Percentiles rank a stretch among this genome's conserved stretches.
Evolutionary conservation across 2,888 invertebrate genomes (phyloP).

Genomic region (Diploptera punctata): DNA sequence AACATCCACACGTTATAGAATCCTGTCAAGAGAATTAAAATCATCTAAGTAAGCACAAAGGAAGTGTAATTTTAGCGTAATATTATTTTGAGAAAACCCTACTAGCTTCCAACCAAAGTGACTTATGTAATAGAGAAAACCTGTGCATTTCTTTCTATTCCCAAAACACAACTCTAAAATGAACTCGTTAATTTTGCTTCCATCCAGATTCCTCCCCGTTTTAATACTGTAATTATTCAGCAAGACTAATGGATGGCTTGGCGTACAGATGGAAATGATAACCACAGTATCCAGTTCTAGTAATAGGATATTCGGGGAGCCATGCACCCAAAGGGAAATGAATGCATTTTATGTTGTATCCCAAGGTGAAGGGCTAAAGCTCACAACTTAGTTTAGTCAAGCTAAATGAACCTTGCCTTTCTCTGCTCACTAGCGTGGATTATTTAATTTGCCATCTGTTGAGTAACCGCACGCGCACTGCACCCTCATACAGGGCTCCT

Average conservation of each 20-base stretch:
- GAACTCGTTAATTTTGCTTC: conserved; percentile 6
- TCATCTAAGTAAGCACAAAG: neutral
- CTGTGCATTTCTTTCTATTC: neutral
- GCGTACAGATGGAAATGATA: neutral
- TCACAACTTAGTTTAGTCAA: neutral
- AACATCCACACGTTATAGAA: no score
- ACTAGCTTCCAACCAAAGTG: neutral
- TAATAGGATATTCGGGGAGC: neutral
- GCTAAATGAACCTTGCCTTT: conserved; percentile 3
- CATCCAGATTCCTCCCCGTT: neutral
- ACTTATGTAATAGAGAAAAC: conserved; percentile 1
- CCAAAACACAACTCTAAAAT: conserved; percentile 5
- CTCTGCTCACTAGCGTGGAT: conserved; percentile 26
- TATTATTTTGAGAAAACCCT: neutral
- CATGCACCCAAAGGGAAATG: neutral
- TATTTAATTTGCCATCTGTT: conserved; percentile 38
- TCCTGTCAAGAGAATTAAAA: no score
- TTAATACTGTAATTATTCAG: conserved; percentile 3
- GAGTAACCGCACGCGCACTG: conserved; percentile 23
- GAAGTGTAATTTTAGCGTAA: neutral
- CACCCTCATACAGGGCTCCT: neutral
- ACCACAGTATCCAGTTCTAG: neutral
- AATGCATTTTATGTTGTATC: neutral
- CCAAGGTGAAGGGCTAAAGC: neutral
- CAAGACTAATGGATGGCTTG: neutral